Evolutionary conservation across 2,888 invertebrate genomes (phyloP).

Genomic region (Diachrysia chrysitis): DNA sequence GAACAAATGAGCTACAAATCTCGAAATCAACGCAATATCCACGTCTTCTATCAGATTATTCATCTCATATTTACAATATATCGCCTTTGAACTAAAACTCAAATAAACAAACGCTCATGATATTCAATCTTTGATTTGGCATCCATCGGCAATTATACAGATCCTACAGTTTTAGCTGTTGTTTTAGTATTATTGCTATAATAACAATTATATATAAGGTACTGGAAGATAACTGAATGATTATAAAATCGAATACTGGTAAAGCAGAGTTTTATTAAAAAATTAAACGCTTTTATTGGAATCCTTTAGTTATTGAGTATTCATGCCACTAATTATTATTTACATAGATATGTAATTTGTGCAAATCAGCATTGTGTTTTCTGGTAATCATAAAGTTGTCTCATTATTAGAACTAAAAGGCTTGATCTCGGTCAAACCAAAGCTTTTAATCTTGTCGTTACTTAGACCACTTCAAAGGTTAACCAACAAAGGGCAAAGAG

Average conservation of each 20-base stretch:
- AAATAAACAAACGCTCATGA: conserved; percentile 2
- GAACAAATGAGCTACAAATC: background rate
- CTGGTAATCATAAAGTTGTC: background rate
- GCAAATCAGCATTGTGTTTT: background rate
- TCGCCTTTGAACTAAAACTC: background rate
- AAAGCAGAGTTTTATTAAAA: too few relatives aligned
- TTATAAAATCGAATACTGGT: too few relatives aligned
- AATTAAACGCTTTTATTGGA: too few relatives aligned
- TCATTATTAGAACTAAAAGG: conserved; percentile 13
- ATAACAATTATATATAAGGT: background rate
- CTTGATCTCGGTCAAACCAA: conserved; percentile 8
- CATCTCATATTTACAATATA: background rate
- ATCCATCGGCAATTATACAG: conserved; percentile 4
- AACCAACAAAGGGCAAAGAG: conserved; percentile 16
- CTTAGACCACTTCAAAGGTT: conserved; percentile 25
- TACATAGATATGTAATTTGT: background rate
- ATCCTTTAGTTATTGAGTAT: background rate
- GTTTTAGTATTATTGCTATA: background rate
- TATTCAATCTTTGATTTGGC: background rate
- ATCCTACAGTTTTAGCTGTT: background rate
- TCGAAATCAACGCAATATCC: background rate
- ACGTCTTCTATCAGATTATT: background rate
- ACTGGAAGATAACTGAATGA: background rate
- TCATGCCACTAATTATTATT: background rate
- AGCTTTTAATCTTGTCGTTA: conserved; percentile 36